A percentile compares a stretch with the other conserved stretches of the same genome.
These are phyloP conservation scores for Chrysochloris asiatica DNA, from an alignment of 2,113 vertebrate species.

Conservation along the genomic window DNA sequence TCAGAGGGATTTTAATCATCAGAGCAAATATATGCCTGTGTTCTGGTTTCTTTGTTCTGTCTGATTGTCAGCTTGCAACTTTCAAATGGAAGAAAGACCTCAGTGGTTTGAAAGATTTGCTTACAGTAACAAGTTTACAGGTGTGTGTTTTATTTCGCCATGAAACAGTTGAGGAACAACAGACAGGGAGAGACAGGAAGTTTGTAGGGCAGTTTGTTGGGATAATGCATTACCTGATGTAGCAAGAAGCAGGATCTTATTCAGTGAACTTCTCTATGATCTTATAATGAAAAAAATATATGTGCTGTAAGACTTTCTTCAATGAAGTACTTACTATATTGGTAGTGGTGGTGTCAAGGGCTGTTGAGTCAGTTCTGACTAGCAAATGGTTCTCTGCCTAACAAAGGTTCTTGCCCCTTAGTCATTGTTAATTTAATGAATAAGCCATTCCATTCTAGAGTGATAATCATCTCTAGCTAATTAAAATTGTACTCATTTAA, in stretches of 20 bases:
- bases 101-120: background rate
- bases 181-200: background rate
- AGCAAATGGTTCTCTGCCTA: background rate
- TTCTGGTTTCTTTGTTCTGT: background rate
- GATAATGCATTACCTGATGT: too few relatives aligned
- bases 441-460: background rate
- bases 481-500: background rate
- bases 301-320: too few relatives aligned
- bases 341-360: too few relatives aligned
- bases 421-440: slow-evolving; percentile 4
- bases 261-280: background rate
- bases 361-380: background rate
- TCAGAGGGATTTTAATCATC: slow-evolving; percentile 24
- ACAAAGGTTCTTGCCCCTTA: background rate
- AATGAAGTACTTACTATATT: too few relatives aligned
- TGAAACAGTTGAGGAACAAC: background rate
- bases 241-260: background rate
- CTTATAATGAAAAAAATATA: background rate
- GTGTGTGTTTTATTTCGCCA: background rate
- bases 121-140: background rate
- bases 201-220: background rate
- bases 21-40: background rate
- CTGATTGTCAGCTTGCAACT: background rate
- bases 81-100: background rate
- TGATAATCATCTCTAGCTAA: background rate